Evolutionary conservation across 1,140 invertebrate species (phyloP).

Genomic region (Cecropterus lyciades): DNA sequence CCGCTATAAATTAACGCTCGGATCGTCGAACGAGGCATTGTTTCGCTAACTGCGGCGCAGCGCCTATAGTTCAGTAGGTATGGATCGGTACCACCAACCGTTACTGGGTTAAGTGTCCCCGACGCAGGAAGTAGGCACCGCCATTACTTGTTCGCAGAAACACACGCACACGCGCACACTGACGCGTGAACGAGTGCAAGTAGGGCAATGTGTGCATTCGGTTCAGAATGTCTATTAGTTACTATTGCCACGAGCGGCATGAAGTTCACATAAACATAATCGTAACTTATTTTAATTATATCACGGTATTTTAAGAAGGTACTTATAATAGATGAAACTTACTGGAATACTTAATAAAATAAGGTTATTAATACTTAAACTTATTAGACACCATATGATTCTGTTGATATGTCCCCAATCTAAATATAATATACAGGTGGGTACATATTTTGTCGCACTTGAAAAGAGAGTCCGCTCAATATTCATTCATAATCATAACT

Average conservation of each 20-base stretch:
- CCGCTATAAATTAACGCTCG: constrained; percentile 25
- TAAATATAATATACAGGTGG: too few relatives aligned
- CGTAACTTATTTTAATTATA: not conserved
- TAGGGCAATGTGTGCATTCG: constrained; percentile 10
- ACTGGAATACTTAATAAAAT: too few relatives aligned
- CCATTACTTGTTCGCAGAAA: constrained; percentile 25
- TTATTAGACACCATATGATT: too few relatives aligned
- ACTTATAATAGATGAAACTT: too few relatives aligned
- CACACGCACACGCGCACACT: constrained; percentile 1
- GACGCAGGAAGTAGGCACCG: constrained; percentile 30
- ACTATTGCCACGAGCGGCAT: not conserved
- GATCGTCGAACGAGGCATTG: constrained; percentile 20
- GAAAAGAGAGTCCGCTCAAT: too few relatives aligned
- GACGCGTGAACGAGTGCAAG: not conserved
- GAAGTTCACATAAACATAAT: not conserved
- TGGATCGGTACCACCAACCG: not conserved
- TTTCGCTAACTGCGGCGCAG: not conserved
- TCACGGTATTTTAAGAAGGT: too few relatives aligned
- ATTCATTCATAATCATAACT: too few relatives aligned
- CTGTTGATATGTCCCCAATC: too few relatives aligned
- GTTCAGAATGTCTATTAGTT: constrained; percentile 6
- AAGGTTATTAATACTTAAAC: too few relatives aligned
- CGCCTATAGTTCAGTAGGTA: constrained; percentile 24
- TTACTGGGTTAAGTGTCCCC: constrained; percentile 29
- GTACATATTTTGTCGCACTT: too few relatives aligned